Percentiles rank a stretch among this genome's conserved stretches.
These are phyloP conservation scores for Oedothorax gibbosus DNA, from an alignment of 1,140 invertebrate genomes.

Conservation along the genomic window DNA sequence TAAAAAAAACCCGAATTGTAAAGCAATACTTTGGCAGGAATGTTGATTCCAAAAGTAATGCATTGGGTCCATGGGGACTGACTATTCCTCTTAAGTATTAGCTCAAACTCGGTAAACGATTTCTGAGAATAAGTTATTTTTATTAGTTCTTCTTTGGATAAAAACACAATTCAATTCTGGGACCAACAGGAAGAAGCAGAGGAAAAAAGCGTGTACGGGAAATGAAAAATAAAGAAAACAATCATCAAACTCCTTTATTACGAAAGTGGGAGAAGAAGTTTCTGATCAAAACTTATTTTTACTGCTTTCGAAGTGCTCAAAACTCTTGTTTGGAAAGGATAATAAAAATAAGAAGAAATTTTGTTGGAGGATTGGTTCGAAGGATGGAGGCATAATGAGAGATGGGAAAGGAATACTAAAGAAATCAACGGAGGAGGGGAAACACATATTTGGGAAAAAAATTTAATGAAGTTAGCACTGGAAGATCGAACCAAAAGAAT, in stretches of 20 bases:
- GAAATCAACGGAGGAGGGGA: neutral
- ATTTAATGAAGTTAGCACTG: constrained; percentile 56
- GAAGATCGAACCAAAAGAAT: constrained; percentile 33
- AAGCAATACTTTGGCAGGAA: too few relatives aligned
- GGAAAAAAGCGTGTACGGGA: neutral
- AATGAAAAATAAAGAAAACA: neutral
- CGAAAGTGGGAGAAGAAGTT: constrained; percentile 43
- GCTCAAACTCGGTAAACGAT: too few relatives aligned
- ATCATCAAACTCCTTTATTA: constrained; percentile 50
- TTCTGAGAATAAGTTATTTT: too few relatives aligned
- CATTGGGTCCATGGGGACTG: too few relatives aligned
- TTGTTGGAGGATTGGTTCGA: constrained; percentile 29
- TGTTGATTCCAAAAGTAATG: too few relatives aligned
- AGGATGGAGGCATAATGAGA: constrained; percentile 52
- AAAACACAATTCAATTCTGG: too few relatives aligned
- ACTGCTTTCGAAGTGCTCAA: constrained; percentile 58
- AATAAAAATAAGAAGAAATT: constrained; percentile 54
- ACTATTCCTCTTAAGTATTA: too few relatives aligned
- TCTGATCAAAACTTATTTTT: constrained; percentile 60
- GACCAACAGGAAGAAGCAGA: neutral
- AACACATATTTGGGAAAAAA: constrained; percentile 42
- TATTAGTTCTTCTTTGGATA: too few relatives aligned
- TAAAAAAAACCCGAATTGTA: too few relatives aligned
- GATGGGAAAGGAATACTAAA: constrained; percentile 41
- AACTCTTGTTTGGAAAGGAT: constrained; percentile 33